Base-by-base conservation (phyloP, 2,888 invertebrate genomes). In the Pristionchus fissidentatus region DNA sequence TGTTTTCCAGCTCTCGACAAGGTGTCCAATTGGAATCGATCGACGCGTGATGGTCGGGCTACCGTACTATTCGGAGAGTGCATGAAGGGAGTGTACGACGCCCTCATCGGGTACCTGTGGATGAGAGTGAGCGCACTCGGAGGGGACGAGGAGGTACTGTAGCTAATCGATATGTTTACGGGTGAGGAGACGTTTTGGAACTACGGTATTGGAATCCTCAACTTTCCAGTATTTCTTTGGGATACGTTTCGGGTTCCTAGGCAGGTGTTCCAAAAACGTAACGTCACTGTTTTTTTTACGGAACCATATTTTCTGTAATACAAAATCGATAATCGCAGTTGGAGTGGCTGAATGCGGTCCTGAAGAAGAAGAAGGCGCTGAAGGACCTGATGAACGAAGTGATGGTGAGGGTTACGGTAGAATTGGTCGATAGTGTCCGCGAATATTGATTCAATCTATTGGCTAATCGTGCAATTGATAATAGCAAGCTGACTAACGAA, bases 41-140 rank as follows among this genome's bases (percentile, higher is more conserved):
- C 77, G 32, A 86, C 85, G 26, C 22, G 29, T 19, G 79, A 79
- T 5, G 79, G 79, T 0, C 1, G 79, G 15, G 19, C 79, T 19
- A 79, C 79, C 3, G 32, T 79, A 32, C 57, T 79, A 35, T 79
- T 79, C 29, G 55, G 38, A 10, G 38, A 57, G 7, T 79, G 79
- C 57, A 79, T 79, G 57, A 79, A 79, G 79, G 79, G 79, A 55
- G 79, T 86, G 70, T 89, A 89, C 62, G 88, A 89, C 78, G 86
- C 86, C 7, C 84, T 89, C 29, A 87, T 89, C 62, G 88, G 87
- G 78, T 87, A 87, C 70, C 83, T 88, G 35, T 88, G 88, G 88
- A 85, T 85, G 82, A 83, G 86, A 84, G 81, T 87, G 22, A 86
- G 84, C 41, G 85, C 83, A 1, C 60, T 84, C 32, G 62, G 66